Percentiles rank a stretch among this genome's conserved stretches.
phyloP scores from a whole-genome alignment of 2,113 vertebrate species.

The Scophthalmus maximus region DNA sequence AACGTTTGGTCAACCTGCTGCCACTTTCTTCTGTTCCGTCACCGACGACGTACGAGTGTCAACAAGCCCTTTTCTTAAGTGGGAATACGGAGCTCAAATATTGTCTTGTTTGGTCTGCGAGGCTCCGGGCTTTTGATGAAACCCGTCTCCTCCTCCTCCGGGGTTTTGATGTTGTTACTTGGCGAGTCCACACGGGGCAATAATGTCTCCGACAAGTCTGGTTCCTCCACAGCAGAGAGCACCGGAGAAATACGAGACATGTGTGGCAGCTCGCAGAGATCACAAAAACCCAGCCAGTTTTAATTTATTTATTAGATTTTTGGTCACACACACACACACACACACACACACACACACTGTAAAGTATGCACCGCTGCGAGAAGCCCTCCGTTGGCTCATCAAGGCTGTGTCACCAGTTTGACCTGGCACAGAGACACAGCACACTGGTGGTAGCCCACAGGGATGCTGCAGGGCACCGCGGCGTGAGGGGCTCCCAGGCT shows the following conservation, averaged over 20 bases:
- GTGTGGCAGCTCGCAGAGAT: constrained; percentile 4
- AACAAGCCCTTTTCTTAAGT: constrained; percentile 47
- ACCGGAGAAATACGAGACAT: constrained; percentile 32
- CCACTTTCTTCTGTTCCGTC: constrained; percentile 42
- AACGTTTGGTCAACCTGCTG: constrained; percentile 77
- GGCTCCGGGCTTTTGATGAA: constrained; percentile 4
- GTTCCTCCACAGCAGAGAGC: constrained; percentile 5
- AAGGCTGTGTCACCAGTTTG: constrained; percentile 55
- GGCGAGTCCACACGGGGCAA: constrained; percentile 49
- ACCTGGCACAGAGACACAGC: constrained; percentile 65
- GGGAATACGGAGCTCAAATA: constrained; percentile 39
- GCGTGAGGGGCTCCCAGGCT: constrained; percentile 68
- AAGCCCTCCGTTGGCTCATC: constrained; percentile 41
- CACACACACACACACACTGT: constrained; percentile 11
- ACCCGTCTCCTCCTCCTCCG: not conserved
- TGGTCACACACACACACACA: constrained; percentile 14
- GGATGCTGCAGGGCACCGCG: constrained; percentile 54
- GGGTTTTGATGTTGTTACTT: constrained; percentile 31
- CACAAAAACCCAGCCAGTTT: constrained; percentile 7
- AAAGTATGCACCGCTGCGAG: constrained; percentile 19
- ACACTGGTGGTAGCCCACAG: constrained; percentile 47
- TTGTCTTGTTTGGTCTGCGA: constrained; percentile 34
- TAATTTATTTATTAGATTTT: not conserved
- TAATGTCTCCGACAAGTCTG: constrained; percentile 25
- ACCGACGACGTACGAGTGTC: constrained; percentile 38